A percentile compares a stretch with the other conserved stretches of the same genome.
Evolutionary conservation across 1,140 invertebrate species (phyloP).

Genomic region (Zaprionus capensis): DNA sequence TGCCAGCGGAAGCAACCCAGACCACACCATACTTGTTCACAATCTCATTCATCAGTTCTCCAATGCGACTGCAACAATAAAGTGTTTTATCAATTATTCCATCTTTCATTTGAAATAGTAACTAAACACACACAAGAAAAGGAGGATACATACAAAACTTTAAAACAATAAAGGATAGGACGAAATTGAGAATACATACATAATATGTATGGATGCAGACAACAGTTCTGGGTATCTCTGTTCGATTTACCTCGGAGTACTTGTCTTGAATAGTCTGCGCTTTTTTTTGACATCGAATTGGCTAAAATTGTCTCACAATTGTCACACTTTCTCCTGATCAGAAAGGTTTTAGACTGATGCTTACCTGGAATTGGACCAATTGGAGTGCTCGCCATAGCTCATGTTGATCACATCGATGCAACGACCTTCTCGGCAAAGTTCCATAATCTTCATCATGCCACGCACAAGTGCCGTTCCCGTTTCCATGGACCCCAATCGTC

Average conservation of each 20-base stretch:
- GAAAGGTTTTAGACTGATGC: slow-evolving; percentile 35
- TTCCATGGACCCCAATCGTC: slow-evolving; percentile 96
- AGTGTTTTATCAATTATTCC: not conserved
- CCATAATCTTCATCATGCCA: slow-evolving; percentile 95
- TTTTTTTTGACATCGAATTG: slow-evolving; percentile 27
- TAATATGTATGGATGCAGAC: not conserved
- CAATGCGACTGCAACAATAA: slow-evolving; percentile 88
- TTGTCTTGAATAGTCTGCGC: slow-evolving; percentile 35
- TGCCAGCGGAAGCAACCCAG: slow-evolving; percentile 97
- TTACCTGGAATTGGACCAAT: slow-evolving; percentile 96
- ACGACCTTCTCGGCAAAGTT: slow-evolving; percentile 86
- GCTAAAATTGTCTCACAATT: slow-evolving; percentile 42
- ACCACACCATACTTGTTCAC: slow-evolving; percentile 96
- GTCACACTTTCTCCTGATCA: slow-evolving; percentile 13
- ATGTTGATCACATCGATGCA: slow-evolving; percentile 97
- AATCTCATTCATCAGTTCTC: slow-evolving; percentile 94
- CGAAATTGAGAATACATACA: not conserved
- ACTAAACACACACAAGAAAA: not conserved
- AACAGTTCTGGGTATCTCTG: not conserved
- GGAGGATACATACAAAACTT: not conserved
- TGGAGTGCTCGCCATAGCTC: slow-evolving; percentile 98
- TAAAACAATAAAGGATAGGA: not conserved
- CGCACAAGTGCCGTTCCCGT: slow-evolving; percentile 95
- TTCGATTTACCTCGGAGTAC: slow-evolving; percentile 29
- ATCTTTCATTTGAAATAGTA: not conserved